These are phyloP conservation scores for Edolisoma coerulescens DNA, from an alignment of 2,113 vertebrate genomes.

Conservation along the genomic window DNA sequence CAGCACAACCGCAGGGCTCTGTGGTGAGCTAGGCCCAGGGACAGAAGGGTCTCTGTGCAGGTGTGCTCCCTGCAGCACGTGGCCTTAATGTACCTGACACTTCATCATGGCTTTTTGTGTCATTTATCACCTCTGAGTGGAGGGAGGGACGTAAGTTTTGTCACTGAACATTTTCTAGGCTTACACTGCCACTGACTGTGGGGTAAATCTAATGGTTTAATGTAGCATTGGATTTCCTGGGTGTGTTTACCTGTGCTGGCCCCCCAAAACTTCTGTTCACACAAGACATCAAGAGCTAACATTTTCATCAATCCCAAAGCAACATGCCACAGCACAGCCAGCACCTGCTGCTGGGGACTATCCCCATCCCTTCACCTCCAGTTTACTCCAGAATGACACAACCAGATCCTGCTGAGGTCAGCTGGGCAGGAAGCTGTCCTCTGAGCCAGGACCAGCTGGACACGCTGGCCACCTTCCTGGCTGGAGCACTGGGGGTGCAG, in stretches of 20 bases:
- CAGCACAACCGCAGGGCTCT: not conserved
- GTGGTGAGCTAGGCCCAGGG: not conserved
- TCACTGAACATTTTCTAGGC: not conserved
- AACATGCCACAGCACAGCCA: not conserved
- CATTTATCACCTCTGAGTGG: not conserved
- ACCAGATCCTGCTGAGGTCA: not conserved
- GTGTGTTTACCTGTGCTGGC: not conserved
- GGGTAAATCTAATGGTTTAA: not conserved
- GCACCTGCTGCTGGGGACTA: not conserved
- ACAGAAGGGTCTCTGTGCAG: not conserved
- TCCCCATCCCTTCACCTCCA: not conserved
- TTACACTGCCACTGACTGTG: not conserved
- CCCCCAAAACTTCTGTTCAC: rapidly evolving
- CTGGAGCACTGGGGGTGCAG: rapidly evolving
- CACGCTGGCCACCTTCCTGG: not conserved
- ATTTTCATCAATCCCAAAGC: not conserved
- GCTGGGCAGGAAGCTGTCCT: not conserved
- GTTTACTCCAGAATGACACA: not conserved
- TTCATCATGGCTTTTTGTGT: rapidly evolving
- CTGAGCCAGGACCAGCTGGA: not conserved
- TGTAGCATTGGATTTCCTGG: not conserved
- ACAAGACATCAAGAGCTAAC: not conserved
- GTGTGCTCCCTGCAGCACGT: not conserved
- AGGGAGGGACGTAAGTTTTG: not conserved
- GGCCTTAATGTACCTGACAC: rapidly evolving